phyloP scores from a whole-genome alignment of 2,797 vertebrate species.

The Chiloscyllium punctatum region DNA sequence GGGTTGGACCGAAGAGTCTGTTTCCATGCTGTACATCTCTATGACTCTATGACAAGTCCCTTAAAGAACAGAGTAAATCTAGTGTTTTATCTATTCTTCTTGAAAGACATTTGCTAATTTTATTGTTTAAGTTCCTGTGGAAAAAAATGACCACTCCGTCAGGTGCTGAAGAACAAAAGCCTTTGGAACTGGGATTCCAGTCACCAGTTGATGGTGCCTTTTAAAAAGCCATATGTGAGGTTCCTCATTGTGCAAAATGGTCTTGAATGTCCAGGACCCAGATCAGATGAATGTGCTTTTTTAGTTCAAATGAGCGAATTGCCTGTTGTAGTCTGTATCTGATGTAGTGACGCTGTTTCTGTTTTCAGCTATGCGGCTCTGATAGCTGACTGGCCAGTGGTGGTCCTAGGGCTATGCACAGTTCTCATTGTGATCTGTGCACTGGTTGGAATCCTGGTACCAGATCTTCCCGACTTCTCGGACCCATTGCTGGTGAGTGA shows the following conservation, averaged over 20 bases:
- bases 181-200: not conserved
- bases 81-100: not conserved
- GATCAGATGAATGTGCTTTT: not conserved
- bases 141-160: not conserved
- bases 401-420: constrained; percentile 90
- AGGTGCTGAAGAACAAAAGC: not conserved
- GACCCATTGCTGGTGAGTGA: constrained; percentile 85
- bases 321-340: not conserved
- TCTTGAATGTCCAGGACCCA: not conserved
- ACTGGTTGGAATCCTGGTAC: constrained; percentile 83
- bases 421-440: constrained; percentile 90
- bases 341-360: not conserved
- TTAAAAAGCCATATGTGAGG: not conserved
- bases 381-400: constrained; percentile 95
- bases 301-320: not conserved
- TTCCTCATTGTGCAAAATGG: not conserved
- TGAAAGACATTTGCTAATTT: not conserved
- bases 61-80: too few species aligned
- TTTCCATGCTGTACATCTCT: too few species aligned
- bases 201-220: not conserved
- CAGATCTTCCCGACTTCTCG: constrained; percentile 93
- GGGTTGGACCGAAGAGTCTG: too few species aligned
- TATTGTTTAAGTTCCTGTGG: not conserved
- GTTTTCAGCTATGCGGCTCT: constrained; percentile 79
- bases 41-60: too few species aligned